Percentiles rank a stretch among this genome's conserved stretches.
Evolutionary conservation across 2,113 vertebrate genomes (phyloP).

Genomic region (Riparia riparia): DNA sequence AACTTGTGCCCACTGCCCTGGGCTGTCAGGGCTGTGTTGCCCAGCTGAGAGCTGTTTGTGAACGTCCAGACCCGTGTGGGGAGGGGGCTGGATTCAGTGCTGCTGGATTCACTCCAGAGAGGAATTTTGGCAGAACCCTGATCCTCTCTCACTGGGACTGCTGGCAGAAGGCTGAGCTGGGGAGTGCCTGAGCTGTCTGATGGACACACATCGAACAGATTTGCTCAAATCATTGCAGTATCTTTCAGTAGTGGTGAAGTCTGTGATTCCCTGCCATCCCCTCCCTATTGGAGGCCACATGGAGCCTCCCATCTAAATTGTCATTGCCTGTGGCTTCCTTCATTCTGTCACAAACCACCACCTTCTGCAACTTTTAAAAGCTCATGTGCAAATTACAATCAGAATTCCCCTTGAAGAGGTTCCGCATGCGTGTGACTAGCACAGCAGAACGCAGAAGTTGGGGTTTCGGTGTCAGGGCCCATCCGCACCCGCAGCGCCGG

Average conservation of each 20-base stretch:
- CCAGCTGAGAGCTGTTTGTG: background rate
- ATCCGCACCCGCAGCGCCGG: background rate
- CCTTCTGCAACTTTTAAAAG: background rate
- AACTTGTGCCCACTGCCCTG: background rate
- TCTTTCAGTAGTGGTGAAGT: background rate
- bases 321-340: background rate
- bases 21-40: fast-evolving
- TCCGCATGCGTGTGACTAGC: background rate
- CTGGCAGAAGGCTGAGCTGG: background rate
- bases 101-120: fast-evolving
- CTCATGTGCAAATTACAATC: background rate
- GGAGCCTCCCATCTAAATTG: background rate
- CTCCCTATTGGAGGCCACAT: background rate
- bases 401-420: background rate
- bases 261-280: background rate
- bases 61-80: fast-evolving
- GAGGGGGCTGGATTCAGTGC: background rate
- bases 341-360: no score
- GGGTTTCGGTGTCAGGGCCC: background rate
- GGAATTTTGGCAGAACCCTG: background rate
- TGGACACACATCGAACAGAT: background rate
- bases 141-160: background rate
- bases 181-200: background rate
- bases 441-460: fast-evolving
- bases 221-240: background rate